Conservation (phyloP, 2,797 vertebrate genomes). For the Melanotaenia parkinsoni region DNA sequence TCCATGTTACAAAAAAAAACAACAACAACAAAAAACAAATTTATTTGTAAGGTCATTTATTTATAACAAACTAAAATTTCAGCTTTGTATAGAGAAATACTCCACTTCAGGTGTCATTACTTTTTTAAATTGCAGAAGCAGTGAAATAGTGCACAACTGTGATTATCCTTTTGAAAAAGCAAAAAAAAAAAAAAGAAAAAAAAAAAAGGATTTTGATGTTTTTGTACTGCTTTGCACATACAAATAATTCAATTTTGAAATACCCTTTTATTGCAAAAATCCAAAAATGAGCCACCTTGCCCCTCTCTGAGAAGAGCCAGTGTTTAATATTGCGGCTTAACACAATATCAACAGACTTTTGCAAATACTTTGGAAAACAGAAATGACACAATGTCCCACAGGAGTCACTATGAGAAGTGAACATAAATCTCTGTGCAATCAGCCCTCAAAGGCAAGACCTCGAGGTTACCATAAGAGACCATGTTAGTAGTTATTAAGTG, state of each 20-base stretch:
- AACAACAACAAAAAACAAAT: too few species aligned
- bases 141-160: too few species aligned
- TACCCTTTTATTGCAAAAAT: not conserved
- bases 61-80: not conserved
- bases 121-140: too few species aligned
- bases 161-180: too few species aligned
- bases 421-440: conserved; percentile 80
- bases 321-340: conserved; percentile 72
- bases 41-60: not conserved
- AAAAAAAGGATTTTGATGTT: too few species aligned
- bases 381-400: conserved; percentile 80
- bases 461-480: conserved; percentile 84
- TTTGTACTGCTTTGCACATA: not conserved
- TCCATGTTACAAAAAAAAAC: not conserved
- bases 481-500: conserved; percentile 86
- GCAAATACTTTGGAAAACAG: conserved; percentile 72
- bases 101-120: too few species aligned
- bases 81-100: not conserved
- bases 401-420: conserved; percentile 71
- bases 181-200: too few species aligned
- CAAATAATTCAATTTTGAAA: not conserved
- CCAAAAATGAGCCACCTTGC: not conserved
- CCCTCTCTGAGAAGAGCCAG: conserved; percentile 16
- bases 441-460: conserved; percentile 75
- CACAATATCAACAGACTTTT: conserved; percentile 65